phyloP scores from a whole-genome alignment of 2,797 vertebrate genomes.

The Otolemur crassicaudatus region DNA sequence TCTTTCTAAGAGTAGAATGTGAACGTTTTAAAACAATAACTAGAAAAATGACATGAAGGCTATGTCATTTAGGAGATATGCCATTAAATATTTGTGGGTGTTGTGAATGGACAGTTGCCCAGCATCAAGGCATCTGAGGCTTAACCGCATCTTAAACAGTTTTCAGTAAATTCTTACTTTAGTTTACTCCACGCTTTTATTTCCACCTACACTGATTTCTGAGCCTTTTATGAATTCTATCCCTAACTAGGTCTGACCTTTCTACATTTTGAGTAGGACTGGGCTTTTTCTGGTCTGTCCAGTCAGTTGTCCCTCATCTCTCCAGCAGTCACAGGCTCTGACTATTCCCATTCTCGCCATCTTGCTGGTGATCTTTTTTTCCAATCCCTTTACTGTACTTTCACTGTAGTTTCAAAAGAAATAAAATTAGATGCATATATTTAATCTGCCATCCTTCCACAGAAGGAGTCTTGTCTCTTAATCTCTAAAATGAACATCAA shows the following conservation, averaged over 20 bases:
- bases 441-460: neutral
- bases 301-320: neutral
- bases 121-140: neutral
- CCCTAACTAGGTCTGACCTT: neutral
- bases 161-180: neutral
- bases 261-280: neutral
- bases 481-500: conserved; percentile 32
- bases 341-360: neutral
- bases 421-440: neutral
- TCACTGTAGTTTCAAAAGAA: neutral
- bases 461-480: neutral
- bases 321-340: too few relatives aligned
- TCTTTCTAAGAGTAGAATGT: too few relatives aligned
- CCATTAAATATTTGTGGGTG: neutral
- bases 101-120: neutral
- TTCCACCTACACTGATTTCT: neutral
- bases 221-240: neutral
- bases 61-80: neutral
- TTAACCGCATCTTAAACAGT: too few relatives aligned
- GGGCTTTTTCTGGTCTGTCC: neutral
- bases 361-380: neutral
- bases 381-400: neutral
- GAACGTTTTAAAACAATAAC: too few relatives aligned
- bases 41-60: too few relatives aligned
- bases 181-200: neutral